Percentiles rank a stretch among this genome's conserved stretches.
Conservation (phyloP, 1,140 invertebrate genomes). For the Pygmarrhopalites habei region DNA sequence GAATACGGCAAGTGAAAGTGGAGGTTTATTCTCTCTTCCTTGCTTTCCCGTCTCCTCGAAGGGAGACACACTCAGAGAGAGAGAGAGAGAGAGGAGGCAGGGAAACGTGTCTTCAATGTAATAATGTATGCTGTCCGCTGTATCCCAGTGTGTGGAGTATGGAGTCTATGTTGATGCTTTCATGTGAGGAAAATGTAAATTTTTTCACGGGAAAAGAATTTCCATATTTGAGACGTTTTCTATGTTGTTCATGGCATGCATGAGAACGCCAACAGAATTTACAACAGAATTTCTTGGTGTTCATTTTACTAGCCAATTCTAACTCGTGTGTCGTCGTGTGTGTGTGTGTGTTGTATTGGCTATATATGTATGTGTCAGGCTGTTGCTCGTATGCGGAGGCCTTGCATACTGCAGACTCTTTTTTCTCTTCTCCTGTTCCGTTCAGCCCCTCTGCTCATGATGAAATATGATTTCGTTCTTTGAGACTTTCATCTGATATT, state of each 20-base stretch:
- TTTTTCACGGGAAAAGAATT: slow-evolving; percentile 5
- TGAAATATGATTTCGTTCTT: slow-evolving; percentile 27
- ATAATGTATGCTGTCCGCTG: no score
- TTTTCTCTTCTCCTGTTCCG: no score
- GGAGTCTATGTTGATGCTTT: slow-evolving; percentile 3
- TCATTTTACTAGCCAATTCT: slow-evolving; percentile 2
- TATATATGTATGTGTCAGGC: no score
- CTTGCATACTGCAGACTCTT: no score
- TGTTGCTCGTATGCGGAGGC: no score
- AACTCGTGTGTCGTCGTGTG: no score
- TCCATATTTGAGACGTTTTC: slow-evolving; percentile 9
- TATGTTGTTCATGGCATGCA: neutral
- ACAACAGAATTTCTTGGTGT: slow-evolving; percentile 5
- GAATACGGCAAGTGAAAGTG: no score
- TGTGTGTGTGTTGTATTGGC: no score
- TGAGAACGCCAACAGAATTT: neutral
- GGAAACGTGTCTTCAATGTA: no score
- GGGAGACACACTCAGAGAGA: no score
- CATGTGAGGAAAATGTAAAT: slow-evolving; percentile 14
- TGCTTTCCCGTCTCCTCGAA: neutral
- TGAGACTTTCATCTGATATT: slow-evolving; percentile 30
- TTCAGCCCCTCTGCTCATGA: neutral
- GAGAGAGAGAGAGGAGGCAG: no score
- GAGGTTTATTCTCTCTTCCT: slow-evolving; percentile 17
- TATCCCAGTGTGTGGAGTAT: neutral